Conservation (phyloP, 2,113 vertebrate species). For the Bettongia penicillata region DNA sequence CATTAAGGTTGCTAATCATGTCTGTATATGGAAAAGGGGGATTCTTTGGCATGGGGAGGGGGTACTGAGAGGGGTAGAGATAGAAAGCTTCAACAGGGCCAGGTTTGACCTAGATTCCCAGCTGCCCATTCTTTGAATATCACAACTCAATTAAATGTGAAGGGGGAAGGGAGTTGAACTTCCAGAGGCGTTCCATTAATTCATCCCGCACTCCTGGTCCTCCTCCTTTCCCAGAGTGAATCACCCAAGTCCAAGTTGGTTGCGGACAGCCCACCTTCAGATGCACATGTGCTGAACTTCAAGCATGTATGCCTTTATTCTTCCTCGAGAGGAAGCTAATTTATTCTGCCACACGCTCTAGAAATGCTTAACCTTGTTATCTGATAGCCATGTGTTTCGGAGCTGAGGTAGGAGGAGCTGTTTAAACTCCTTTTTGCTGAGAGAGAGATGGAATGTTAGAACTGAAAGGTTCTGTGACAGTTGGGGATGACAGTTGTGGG, state of each 20-base stretch:
- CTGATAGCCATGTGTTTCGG: slow-evolving; percentile 13
- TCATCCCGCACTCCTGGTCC: not conserved
- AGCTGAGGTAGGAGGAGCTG: not conserved
- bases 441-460: not conserved
- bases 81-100: slow-evolving; percentile 3
- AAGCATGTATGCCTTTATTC: not conserved
- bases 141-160: slow-evolving; percentile 22
- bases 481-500: not conserved
- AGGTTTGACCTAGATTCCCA: slow-evolving; percentile 42
- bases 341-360: slow-evolving; percentile 53
- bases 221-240: not conserved
- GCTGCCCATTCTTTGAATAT: slow-evolving; percentile 9
- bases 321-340: slow-evolving; percentile 50
- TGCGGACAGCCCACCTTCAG: not conserved
- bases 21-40: not conserved
- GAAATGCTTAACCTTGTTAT: slow-evolving; percentile 55
- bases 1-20: not conserved
- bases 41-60: not conserved
- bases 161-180: not conserved
- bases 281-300: slow-evolving; percentile 7
- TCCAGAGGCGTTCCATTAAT: not conserved
- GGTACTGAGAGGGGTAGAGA: not conserved
- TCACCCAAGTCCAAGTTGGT: not conserved
- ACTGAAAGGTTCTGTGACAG: not conserved
- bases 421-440: not conserved